Percentiles rank a stretch among this genome's conserved stretches.
Conservation (phyloP, 2,113 vertebrate species). For the Percopsis transmontana region DNA sequence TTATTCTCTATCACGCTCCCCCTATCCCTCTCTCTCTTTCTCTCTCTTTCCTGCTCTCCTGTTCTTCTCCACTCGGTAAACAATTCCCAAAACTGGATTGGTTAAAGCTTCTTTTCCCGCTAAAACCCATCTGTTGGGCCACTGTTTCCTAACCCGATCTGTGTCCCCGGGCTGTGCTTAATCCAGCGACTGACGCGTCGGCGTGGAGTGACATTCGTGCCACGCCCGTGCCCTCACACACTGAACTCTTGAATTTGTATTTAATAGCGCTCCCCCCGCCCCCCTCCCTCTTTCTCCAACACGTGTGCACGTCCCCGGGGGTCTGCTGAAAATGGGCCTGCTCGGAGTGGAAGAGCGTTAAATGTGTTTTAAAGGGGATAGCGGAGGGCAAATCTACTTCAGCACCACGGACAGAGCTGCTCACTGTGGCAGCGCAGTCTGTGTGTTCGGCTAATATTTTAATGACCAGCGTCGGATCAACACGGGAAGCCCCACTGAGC, state of each 20-base stretch:
- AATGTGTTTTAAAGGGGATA: conserved; percentile 60
- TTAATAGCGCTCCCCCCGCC: conserved; percentile 20
- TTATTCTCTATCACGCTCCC: background rate
- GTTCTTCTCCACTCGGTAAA: conserved; percentile 23
- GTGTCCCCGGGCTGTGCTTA: conserved; percentile 54
- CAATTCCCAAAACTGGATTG: conserved; percentile 39
- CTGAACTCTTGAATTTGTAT: conserved; percentile 45
- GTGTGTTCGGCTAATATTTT: conserved; percentile 39
- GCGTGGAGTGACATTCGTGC: no score
- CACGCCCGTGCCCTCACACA: conserved; percentile 25
- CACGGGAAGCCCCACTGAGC: conserved; percentile 12
- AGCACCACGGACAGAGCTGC: conserved; percentile 11
- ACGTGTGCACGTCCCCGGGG: conserved; percentile 30
- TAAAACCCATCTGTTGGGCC: conserved; percentile 49
- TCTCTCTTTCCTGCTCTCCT: conserved; percentile 15
- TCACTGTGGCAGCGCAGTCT: conserved; percentile 2
- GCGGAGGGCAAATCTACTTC: conserved; percentile 41
- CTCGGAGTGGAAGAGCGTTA: conserved; percentile 62
- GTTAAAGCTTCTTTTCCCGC: conserved; percentile 44
- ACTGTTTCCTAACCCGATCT: conserved; percentile 37
- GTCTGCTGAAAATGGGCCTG: conserved; percentile 33
- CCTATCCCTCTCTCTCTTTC: background rate
- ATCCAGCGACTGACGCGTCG: conserved; percentile 41
- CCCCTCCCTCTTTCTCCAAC: conserved; percentile 1
- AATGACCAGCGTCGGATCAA: conserved; percentile 39